Evolutionary conservation across 2,888 invertebrate species (phyloP), one percentile per base, ranked within the genome.

Genomic region (Tipula lateralis): DNA sequence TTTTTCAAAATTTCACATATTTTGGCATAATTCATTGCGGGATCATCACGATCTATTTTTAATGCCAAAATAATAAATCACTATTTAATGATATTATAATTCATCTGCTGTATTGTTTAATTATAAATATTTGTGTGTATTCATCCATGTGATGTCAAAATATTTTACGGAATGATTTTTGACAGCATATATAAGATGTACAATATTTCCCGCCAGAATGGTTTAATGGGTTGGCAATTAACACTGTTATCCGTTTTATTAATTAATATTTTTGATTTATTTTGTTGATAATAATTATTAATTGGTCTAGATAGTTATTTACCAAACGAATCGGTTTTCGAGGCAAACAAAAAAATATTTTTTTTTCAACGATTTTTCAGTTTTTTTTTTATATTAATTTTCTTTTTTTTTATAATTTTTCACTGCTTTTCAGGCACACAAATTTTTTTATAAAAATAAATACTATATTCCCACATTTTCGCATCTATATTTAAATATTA

Each of bases 401-500:
- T 24, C 24, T 44, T 16, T 44, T 44, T 24, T 66, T 66, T 19
- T 66, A 66, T 66, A 66, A 66, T 82, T 82, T 82, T 82, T 82
- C 32, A 32, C 32, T 82, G 29, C 82, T 82, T 82, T 82, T 82
- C 82, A 82, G 82, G 82, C 82, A 82, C 85, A 85, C 84, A 83
- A 82, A 30, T 84, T 81, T 66, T 32, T 85, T 83, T 84, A 85
- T 84, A 85, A 85, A 85, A 83, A 85, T 84, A 84, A 83, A 83
- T 34, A 7, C 83, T 83, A 83, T 83, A 83, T 83, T 83, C 83
- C 83, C 83, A 83, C 83, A 83, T 84, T 84, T 81, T 84, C 84
- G 44, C 84, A 83, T 86, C 86, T 86, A 86, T 84, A 86, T 85
- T 85, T 86, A 86, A 86, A 86, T 86, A 86, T 86, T 86, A 86